Percentiles rank a stretch among this genome's conserved stretches.
Evolutionary conservation across 2,797 vertebrate species (phyloP).

Genomic region (Meda fulgida): DNA sequence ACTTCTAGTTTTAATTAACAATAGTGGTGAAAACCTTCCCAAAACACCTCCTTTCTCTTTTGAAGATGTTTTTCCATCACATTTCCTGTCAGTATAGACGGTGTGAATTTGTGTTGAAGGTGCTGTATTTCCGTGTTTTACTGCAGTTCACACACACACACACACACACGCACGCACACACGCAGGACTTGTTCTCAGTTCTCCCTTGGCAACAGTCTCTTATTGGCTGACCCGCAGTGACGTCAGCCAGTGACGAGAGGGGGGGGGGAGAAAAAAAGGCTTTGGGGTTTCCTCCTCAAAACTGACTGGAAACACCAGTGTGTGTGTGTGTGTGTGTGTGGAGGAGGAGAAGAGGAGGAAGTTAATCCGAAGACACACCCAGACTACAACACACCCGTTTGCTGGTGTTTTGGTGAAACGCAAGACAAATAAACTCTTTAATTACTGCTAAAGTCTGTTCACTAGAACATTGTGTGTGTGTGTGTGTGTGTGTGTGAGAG

Average conservation of each 20-base stretch:
- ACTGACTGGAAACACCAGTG: neutral
- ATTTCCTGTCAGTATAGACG: neutral
- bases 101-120: neutral
- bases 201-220: constrained; percentile 62
- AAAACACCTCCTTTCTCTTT: neutral
- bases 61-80: neutral
- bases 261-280: neutral
- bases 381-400: neutral
- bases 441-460: no score
- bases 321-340: neutral
- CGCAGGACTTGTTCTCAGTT: neutral
- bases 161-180: no score
- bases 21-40: neutral
- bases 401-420: neutral
- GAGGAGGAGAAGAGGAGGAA: neutral
- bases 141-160: neutral
- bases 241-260: constrained; percentile 41
- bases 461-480: neutral
- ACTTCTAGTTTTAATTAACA: neutral
- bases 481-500: no score
- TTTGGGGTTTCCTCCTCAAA: constrained; percentile 38
- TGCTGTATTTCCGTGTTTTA: neutral
- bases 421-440: no score
- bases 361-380: constrained; percentile 4
- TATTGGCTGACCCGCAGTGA: constrained; percentile 56